These are phyloP conservation scores for Narcine bancroftii DNA, from an alignment of 2,113 vertebrate genomes.

Conservation along the genomic window DNA sequence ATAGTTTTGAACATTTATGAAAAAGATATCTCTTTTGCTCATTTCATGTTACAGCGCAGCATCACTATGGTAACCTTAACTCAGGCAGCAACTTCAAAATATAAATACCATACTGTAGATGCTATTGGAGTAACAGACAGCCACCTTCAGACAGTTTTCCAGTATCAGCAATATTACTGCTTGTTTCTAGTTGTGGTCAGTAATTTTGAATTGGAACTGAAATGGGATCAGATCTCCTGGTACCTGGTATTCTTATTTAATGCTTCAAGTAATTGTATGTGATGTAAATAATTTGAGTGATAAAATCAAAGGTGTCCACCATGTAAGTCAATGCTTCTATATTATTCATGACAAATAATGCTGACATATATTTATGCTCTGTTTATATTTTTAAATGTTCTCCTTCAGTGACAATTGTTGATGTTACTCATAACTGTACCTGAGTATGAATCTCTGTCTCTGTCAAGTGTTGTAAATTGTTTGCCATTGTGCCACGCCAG, in stretches of 20 bases:
- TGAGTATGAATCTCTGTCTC: conserved; percentile 84
- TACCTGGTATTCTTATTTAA: background rate
- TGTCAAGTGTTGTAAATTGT: conserved; percentile 91
- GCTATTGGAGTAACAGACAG: background rate
- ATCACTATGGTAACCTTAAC: background rate
- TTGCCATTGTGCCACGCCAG: conserved; percentile 91
- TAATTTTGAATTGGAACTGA: background rate
- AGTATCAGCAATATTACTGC: background rate
- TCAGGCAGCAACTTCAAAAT: background rate
- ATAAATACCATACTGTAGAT: background rate
- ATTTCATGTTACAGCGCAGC: background rate
- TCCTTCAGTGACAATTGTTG: background rate
- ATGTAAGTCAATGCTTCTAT: background rate
- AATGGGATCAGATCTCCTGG: background rate
- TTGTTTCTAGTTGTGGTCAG: background rate
- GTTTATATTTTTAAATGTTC: background rate
- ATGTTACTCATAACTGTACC: conserved; percentile 54
- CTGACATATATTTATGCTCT: background rate
- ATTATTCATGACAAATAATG: background rate
- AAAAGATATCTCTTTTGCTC: background rate
- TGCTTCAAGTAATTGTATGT: background rate
- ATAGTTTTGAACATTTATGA: background rate
- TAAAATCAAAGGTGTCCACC: background rate
- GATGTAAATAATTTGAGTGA: background rate
- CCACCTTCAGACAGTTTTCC: background rate